Evolutionary conservation across 2,888 invertebrate species (phyloP), one percentile per base, ranked within the genome.

Genomic region (Parascotia fuliginaria): DNA sequence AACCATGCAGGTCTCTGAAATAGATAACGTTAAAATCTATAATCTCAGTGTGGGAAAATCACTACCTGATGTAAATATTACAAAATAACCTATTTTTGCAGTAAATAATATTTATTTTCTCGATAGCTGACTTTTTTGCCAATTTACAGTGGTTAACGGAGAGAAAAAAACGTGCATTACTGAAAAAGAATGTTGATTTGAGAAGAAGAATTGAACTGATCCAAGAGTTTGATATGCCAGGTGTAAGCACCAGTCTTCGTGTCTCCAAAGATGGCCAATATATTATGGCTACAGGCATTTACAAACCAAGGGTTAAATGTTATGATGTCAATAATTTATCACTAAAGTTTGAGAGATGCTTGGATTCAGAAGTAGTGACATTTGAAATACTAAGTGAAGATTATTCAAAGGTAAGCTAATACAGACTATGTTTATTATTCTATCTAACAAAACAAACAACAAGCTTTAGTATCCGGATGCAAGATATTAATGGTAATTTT

Each of bases 171-270:
- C 93, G 97, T 64, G 94, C 95, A 5, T 89, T 98, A 55, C 92
- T 97, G 42, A 97, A 97, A 83, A 97, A 97, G 85, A 96, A 98
- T 95, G 95, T 96, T 29, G 98, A 98, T 80, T 93, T 99, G 38
- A 93, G 98, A 65, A 94, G 96, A 66, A 94, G 98, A 76, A 98
- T 99, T 70, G 98, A 99, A 87, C 94, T 99, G 32, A 97, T 99
- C 63, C 99, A 99, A 89, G 99, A 99, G 80, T 99, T 99, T 93
- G 98, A 98, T 70, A 99, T 99, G 99, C 99, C 99, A 16, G 97
- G 96, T 39, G 94, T 99, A 0, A 98, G 98, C 77, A 96, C 96
- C 12, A 95, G 95, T 42, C 93, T 99, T 15, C 93, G 95, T 73
- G 94, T 97, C 59, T 97, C 99, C 6, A 95, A 94, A 67, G 99